Conservation (phyloP, 1,140 invertebrate species). For the Pseudoatta argentina region DNA sequence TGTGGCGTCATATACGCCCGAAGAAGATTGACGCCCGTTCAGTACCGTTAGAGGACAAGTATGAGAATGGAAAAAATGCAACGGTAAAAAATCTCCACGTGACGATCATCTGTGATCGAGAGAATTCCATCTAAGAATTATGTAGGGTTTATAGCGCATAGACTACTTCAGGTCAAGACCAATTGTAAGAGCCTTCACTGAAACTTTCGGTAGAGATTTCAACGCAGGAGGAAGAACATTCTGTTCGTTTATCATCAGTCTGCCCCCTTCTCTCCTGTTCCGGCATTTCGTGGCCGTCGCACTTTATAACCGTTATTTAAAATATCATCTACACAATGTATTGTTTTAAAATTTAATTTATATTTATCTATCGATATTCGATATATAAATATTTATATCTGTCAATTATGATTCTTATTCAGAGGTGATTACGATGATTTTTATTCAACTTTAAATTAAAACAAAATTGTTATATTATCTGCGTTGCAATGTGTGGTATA, state of each 20-base stretch:
- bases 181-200: not conserved
- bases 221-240: not conserved
- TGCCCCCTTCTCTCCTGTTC: too few species aligned
- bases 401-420: not conserved
- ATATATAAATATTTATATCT: not conserved
- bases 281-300: too few species aligned
- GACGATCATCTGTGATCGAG: constrained; percentile 21
- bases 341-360: not conserved
- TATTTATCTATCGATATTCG: not conserved
- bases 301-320: not conserved
- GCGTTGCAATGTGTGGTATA: not conserved
- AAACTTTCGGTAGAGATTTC: constrained; percentile 14
- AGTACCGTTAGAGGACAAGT: constrained; percentile 78
- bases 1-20: constrained; percentile 21
- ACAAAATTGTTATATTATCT: not conserved
- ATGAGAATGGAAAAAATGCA: constrained; percentile 75
- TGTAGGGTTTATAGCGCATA: not conserved
- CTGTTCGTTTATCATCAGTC: not conserved
- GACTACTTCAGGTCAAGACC: not conserved
- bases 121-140: not conserved
- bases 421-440: not conserved
- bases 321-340: not conserved
- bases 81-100: constrained; percentile 72
- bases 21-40: constrained; percentile 64
- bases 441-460: not conserved